These are phyloP conservation scores for Halichondria panicea DNA, from an alignment of 37 sponge, comb jelly and placozoan genomes.

Conservation along the genomic window DNA sequence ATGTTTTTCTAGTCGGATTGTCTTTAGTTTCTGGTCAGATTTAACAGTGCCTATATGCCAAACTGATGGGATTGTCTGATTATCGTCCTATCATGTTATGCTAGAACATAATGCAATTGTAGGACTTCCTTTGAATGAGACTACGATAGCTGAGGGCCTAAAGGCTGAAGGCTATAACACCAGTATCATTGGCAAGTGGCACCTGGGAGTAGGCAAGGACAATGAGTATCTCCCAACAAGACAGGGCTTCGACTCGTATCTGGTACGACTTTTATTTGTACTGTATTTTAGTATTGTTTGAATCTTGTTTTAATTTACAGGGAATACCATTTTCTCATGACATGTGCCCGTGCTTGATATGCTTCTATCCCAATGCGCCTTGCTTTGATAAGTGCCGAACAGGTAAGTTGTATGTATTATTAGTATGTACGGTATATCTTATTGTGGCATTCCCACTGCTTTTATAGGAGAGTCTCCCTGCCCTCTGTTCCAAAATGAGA, in stretches of 20 bases:
- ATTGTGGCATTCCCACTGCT: too few relatives aligned
- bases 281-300: too few relatives aligned
- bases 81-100: too few relatives aligned
- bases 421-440: too few relatives aligned
- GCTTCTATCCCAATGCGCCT: conserved; percentile 66
- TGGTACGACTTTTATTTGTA: too few relatives aligned
- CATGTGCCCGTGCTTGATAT: conserved; percentile 67
- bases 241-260: conserved; percentile 82
- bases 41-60: too few relatives aligned
- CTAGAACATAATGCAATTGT: too few relatives aligned
- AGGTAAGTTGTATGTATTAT: conserved; percentile 1
- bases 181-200: conserved; percentile 86
- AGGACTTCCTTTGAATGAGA: conserved; percentile 76
- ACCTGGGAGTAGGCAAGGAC: conserved; percentile 72
- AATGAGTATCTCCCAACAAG: conserved; percentile 66
- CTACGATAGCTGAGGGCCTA: conserved; percentile 70
- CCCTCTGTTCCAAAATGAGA: conserved; percentile 59
- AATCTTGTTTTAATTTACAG: too few relatives aligned
- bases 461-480: conserved; percentile 41
- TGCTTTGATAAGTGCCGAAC: conserved; percentile 51
- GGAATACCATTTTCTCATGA: conserved; percentile 85
- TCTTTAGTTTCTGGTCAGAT: too few relatives aligned
- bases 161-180: conserved; percentile 74
- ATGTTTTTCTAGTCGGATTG: too few relatives aligned
- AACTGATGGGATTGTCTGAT: too few relatives aligned